These are phyloP conservation scores for Ceratosolen fusciceps DNA, from an alignment of 1,140 invertebrate genomes.

Conservation along the genomic window DNA sequence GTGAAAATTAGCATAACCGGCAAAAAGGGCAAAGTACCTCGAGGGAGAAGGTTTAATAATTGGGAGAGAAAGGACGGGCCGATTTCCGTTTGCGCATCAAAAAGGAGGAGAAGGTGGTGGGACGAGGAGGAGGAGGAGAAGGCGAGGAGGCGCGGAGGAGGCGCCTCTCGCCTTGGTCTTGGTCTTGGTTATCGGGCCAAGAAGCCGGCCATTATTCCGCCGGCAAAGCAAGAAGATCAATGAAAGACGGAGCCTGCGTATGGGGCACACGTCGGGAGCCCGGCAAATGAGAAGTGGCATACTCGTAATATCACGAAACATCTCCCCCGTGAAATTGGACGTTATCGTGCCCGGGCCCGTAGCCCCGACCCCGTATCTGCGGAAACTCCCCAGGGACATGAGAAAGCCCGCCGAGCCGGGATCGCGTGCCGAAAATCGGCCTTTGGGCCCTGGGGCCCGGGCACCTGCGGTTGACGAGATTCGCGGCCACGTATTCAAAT, in stretches of 20 bases:
- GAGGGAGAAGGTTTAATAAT: neutral
- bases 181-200: too few relatives aligned
- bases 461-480: slow-evolving; percentile 33
- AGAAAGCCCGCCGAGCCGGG: neutral
- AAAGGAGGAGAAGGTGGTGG: slow-evolving; percentile 2
- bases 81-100: neutral
- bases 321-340: neutral
- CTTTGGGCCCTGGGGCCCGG: neutral
- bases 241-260: neutral
- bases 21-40: neutral
- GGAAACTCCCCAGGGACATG: slow-evolving; percentile 12
- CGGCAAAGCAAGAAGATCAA: too few relatives aligned
- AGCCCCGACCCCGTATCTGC: neutral
- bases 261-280: slow-evolving; percentile 17
- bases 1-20: neutral
- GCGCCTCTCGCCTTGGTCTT: neutral
- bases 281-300: neutral
- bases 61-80: neutral
- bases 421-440: slow-evolving; percentile 41
- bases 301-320: slow-evolving; percentile 6
- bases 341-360: neutral
- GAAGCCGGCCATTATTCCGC: neutral
- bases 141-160: too few relatives aligned
- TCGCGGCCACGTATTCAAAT: slow-evolving; percentile 23
- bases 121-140: too few relatives aligned